Evolutionary conservation across 2,113 vertebrate species (phyloP).

Genomic region (Microcebus murinus): DNA sequence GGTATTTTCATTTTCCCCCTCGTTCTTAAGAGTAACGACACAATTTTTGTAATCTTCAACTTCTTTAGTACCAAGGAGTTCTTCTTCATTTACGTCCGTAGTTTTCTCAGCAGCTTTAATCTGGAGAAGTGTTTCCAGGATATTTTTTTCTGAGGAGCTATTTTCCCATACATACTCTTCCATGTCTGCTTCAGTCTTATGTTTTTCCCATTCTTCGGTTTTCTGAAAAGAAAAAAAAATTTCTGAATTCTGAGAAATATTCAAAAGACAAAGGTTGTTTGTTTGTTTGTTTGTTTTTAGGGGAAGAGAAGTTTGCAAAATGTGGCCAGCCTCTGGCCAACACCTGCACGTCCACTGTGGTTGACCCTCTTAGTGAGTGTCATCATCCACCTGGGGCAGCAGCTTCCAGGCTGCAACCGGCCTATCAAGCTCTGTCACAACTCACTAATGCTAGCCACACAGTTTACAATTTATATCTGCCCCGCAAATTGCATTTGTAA

Average conservation of each 20-base stretch:
- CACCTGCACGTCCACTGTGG: fast-evolving
- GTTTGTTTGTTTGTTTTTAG: neutral
- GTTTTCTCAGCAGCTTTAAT: too few species aligned
- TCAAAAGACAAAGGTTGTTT: neutral
- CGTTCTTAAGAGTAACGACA: too few species aligned
- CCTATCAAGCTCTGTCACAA: neutral
- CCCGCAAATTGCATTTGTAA: neutral
- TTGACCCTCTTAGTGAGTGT: neutral
- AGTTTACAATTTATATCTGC: neutral
- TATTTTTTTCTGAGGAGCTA: too few species aligned
- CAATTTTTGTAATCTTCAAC: too few species aligned
- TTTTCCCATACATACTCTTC: too few species aligned
- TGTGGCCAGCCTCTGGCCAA: too few species aligned
- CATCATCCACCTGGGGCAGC: neutral
- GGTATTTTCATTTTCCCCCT: constrained; percentile 34
- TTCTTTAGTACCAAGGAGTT: too few species aligned
- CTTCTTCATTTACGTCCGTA: too few species aligned
- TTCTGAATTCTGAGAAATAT: constrained; percentile 18
- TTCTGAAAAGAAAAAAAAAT: constrained; percentile 65
- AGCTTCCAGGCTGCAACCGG: neutral
- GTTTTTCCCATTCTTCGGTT: too few species aligned
- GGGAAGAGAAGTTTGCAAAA: neutral
- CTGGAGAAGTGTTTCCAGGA: too few species aligned
- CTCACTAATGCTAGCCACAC: neutral
- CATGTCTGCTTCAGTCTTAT: too few species aligned